Conservation (phyloP, 1,140 invertebrate species). For the Atopsyche davidsoni region DNA sequence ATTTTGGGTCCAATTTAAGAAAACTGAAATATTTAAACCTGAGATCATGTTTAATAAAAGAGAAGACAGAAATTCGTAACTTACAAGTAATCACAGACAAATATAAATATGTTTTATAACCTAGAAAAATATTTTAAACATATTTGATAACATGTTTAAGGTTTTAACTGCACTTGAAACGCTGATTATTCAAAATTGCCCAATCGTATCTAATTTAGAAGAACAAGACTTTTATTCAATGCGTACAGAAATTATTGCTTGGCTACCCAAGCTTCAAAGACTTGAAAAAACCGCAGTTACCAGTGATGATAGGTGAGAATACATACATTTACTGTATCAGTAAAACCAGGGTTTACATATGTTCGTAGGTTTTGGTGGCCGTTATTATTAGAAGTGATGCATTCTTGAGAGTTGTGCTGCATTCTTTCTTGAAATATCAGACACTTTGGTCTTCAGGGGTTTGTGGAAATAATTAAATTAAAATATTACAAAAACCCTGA, state of each 20-base stretch:
- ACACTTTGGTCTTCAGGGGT: no score
- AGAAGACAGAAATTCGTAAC: conserved; percentile 47
- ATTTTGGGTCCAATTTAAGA: conserved; percentile 37
- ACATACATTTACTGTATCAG: no score
- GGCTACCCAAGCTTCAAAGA: conserved; percentile 44
- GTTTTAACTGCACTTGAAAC: conserved; percentile 42
- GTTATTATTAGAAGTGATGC: no score
- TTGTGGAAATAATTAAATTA: no score
- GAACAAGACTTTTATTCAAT: conserved; percentile 37
- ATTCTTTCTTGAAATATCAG: no score
- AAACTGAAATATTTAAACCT: conserved; percentile 50
- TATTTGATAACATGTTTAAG: conserved; percentile 29
- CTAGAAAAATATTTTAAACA: conserved; percentile 7
- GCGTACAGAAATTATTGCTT: conserved; percentile 42
- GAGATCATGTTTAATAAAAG: conserved; percentile 45
- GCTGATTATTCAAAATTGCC: conserved; percentile 45
- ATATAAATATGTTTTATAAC: conserved; percentile 1
- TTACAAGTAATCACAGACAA: conserved; percentile 35
- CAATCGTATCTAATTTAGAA: conserved; percentile 37
- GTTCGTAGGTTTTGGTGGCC: no score
- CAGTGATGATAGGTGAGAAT: conserved; percentile 43
- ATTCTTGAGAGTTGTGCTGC: no score
- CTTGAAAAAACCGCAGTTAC: conserved; percentile 46
- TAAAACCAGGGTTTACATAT: no score
- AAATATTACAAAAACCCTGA: no score